Conservation (phyloP, 2,113 vertebrate genomes). For the Thermophis baileyi region DNA sequence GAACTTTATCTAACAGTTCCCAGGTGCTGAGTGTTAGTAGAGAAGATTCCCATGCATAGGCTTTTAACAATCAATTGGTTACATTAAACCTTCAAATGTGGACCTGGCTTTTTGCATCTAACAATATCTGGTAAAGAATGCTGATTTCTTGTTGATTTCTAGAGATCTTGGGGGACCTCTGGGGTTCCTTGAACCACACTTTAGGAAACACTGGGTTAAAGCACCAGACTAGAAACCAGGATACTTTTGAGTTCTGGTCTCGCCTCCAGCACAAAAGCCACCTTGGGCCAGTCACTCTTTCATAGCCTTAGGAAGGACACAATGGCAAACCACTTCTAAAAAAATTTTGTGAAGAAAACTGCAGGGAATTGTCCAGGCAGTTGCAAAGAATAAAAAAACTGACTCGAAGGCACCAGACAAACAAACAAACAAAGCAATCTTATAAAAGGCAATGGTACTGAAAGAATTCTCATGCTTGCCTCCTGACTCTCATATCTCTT, state of each 20-base stretch:
- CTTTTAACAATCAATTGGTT: background rate
- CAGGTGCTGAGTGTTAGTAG: background rate
- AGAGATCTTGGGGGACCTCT: background rate
- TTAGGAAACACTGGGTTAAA: background rate
- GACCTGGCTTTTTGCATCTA: background rate
- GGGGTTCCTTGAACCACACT: background rate
- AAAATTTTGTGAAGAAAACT: background rate
- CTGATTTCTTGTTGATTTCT: background rate
- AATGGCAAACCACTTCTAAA: background rate
- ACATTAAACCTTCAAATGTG: background rate
- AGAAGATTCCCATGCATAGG: background rate
- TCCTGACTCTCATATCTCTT: background rate
- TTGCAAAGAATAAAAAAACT: background rate
- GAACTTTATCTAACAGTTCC: background rate
- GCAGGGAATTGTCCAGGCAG: background rate
- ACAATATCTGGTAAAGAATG: background rate
- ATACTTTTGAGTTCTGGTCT: background rate
- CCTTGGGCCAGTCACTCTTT: background rate
- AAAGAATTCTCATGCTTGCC: background rate
- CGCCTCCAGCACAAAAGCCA: background rate
- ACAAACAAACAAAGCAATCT: background rate
- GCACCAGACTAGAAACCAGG: background rate
- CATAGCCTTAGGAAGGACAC: background rate
- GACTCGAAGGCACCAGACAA: background rate
- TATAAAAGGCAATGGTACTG: background rate